Conservation (phyloP, 37 sponge, comb jelly and placozoan species). For the Geodia barretti region DNA sequence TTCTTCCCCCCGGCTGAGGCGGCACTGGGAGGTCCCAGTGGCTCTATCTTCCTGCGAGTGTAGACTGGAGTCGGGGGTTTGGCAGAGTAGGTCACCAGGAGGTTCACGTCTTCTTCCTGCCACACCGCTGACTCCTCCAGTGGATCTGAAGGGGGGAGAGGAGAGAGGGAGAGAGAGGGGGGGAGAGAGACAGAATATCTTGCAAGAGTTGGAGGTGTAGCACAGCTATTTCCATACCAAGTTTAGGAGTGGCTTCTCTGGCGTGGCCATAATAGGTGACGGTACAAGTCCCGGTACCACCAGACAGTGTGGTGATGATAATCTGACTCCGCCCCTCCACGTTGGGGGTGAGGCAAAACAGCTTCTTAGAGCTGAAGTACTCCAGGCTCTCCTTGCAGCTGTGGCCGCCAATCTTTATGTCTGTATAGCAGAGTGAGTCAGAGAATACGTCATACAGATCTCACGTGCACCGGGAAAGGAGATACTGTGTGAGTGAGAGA, state of each 20-base stretch:
- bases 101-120: conserved; percentile 64
- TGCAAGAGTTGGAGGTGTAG: not conserved
- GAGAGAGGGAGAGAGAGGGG: not conserved
- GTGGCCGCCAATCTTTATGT: conserved; percentile 56
- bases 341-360: conserved; percentile 68
- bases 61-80: conserved; percentile 34
- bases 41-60: conserved; percentile 38
- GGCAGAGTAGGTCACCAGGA: conserved; percentile 6
- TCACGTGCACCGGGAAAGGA: not conserved
- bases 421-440: conserved; percentile 20
- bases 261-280: conserved; percentile 67
- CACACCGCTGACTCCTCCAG: conserved; percentile 55
- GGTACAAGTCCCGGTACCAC: conserved; percentile 83
- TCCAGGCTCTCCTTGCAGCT: conserved; percentile 72
- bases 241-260: not conserved
- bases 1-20: not conserved
- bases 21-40: conserved; percentile 49
- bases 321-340: conserved; percentile 64
- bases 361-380: conserved; percentile 70
- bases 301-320: conserved; percentile 81
- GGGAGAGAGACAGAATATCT: not conserved
- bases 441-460: not conserved
- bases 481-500: not conserved
- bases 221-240: conserved; percentile 14
- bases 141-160: conserved; percentile 27